phyloP scores from a whole-genome alignment of 2,797 vertebrate genomes.

The Odontamblyopus rebecca region DNA sequence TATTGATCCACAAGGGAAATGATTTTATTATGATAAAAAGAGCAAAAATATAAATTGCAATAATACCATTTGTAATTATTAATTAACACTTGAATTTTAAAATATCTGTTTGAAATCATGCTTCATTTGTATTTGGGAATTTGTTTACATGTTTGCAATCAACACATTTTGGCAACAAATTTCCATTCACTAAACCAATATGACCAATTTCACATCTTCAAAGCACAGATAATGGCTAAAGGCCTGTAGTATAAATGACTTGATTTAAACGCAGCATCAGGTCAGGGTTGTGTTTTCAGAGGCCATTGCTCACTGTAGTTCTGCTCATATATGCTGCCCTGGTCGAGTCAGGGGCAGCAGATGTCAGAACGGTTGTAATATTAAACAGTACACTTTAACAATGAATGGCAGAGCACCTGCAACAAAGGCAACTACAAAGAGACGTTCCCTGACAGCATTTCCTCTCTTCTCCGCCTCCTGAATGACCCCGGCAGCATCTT shows the following conservation, averaged over 20 bases:
- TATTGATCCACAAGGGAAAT: too few relatives aligned
- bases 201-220: background rate
- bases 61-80: too few relatives aligned
- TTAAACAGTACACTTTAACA: conserved; percentile 76
- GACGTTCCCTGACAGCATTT: conserved; percentile 77
- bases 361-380: conserved; percentile 78
- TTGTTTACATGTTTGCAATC: background rate
- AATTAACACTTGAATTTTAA: too few relatives aligned
- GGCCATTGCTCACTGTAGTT: background rate
- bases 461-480: conserved; percentile 67
- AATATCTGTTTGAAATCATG: background rate
- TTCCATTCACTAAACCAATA: background rate
- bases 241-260: background rate
- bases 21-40: too few relatives aligned
- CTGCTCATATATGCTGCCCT: conserved; percentile 29
- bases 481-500: conserved; percentile 73
- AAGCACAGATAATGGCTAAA: background rate
- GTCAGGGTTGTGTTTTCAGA: conserved; percentile 35
- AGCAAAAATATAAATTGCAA: too few relatives aligned
- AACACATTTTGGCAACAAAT: background rate
- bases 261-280: background rate
- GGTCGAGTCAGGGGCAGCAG: conserved; percentile 63
- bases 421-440: conserved; percentile 84
- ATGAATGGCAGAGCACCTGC: conserved; percentile 86
- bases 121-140: background rate